Evolutionary conservation across 2,888 invertebrate genomes (phyloP).

Genomic region (Crepidodera aurea): DNA sequence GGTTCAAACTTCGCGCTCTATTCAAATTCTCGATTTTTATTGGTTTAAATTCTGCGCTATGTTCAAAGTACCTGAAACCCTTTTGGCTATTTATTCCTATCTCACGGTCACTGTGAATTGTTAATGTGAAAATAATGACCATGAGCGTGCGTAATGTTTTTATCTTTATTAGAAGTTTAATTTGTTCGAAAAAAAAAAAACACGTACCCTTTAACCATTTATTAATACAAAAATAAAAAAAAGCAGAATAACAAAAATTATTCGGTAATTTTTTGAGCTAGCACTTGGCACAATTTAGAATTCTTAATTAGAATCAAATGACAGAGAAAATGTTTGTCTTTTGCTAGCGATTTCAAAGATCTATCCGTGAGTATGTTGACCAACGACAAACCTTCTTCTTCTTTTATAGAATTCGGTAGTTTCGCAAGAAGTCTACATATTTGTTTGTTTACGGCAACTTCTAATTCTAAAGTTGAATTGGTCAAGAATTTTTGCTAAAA

Average conservation of each 20-base stretch:
- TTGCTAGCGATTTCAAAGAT: slow-evolving; percentile 48
- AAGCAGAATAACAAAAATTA: neutral
- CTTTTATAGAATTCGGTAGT: slow-evolving; percentile 48
- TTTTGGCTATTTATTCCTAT: no score
- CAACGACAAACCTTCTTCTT: slow-evolving; percentile 52
- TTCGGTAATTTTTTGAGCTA: slow-evolving; percentile 46
- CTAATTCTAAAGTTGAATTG: slow-evolving; percentile 40
- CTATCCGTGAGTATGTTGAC: slow-evolving; percentile 50
- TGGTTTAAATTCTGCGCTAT: no score
- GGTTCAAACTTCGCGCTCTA: no score
- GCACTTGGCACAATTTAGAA: slow-evolving; percentile 48
- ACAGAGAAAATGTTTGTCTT: slow-evolving; percentile 53
- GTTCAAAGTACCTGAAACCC: no score
- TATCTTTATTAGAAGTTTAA: no score
- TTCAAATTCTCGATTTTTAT: no score
- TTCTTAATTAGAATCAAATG: slow-evolving; percentile 51
- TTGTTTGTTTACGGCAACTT: slow-evolving; percentile 46
- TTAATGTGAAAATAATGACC: no score
- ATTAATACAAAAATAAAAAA: no score
- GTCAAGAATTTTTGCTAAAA: slow-evolving; percentile 42
- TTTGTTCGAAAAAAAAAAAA: no score
- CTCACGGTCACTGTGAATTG: no score
- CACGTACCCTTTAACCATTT: no score
- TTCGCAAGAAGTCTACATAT: slow-evolving; percentile 52
- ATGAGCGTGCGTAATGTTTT: no score